These are phyloP conservation scores for Acanthis flammea DNA, from an alignment of 2,797 vertebrate species.

Conservation along the genomic window DNA sequence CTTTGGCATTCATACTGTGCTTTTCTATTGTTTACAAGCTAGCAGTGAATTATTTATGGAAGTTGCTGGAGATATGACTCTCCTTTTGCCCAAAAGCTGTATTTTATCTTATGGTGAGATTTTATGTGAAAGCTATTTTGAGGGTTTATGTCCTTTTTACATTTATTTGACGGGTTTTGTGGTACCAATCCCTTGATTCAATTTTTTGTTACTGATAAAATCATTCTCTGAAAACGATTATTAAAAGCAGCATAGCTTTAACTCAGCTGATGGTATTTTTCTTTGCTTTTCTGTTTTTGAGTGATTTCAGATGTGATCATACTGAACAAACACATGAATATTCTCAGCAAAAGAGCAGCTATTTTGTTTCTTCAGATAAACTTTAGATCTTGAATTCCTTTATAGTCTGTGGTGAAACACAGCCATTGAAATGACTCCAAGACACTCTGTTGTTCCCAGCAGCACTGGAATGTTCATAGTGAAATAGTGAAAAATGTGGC, in stretches of 20 bases:
- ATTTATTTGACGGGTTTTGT: conserved; percentile 65
- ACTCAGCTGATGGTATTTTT: conserved; percentile 5
- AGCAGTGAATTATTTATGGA: conserved; percentile 77
- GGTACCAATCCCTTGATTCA: conserved; percentile 19
- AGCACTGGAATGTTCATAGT: background rate
- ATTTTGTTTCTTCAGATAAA: conserved; percentile 24
- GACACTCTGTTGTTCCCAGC: background rate
- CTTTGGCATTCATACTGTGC: conserved; percentile 76
- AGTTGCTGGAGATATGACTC: conserved; percentile 59
- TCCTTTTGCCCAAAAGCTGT: conserved; percentile 55
- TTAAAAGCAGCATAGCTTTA: conserved; percentile 44
- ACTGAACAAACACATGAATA: background rate
- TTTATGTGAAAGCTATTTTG: conserved; percentile 65
- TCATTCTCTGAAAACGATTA: conserved; percentile 37
- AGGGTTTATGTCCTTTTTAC: conserved; percentile 44
- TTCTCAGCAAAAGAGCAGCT: background rate
- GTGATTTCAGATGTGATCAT: background rate
- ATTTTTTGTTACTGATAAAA: conserved; percentile 51
- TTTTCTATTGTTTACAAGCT: conserved; percentile 76
- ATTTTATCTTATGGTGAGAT: conserved; percentile 63
- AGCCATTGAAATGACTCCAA: background rate
- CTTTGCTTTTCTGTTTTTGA: conserved; percentile 31
- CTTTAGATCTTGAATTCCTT: background rate
- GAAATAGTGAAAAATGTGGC: background rate
- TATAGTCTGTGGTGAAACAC: background rate